These are phyloP conservation scores for Zenarchopterus dispar DNA, from an alignment of 2,797 vertebrate genomes.

Conservation along the genomic window DNA sequence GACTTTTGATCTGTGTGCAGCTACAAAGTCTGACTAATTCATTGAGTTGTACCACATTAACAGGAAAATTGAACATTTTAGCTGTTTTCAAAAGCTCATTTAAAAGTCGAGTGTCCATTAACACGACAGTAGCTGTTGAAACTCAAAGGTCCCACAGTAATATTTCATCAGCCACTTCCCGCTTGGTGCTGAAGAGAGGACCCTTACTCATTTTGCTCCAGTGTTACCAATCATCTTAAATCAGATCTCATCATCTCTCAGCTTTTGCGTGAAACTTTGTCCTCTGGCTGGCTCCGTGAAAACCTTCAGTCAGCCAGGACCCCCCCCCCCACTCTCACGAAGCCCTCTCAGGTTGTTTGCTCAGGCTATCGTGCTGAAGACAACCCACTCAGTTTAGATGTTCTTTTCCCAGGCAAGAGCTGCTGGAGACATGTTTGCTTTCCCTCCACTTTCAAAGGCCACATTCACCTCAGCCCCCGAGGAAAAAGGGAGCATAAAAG, in stretches of 20 bases:
- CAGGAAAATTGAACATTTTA: too few species aligned
- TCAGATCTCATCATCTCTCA: background rate
- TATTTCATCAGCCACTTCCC: too few species aligned
- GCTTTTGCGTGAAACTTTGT: constrained; percentile 25
- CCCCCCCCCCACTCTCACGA: constrained; percentile 33
- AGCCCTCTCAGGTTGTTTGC: constrained; percentile 77
- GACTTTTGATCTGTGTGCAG: too few species aligned
- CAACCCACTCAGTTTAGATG: constrained; percentile 72
- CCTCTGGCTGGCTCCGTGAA: constrained; percentile 39
- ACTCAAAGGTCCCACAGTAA: too few species aligned
- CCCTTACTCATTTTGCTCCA: background rate
- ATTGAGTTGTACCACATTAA: too few species aligned
- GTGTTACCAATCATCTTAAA: background rate
- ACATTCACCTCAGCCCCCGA: constrained; percentile 68
- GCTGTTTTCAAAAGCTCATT: too few species aligned
- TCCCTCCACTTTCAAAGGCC: constrained; percentile 74
- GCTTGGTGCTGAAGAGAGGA: background rate
- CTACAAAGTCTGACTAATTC: too few species aligned
- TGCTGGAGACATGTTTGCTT: constrained; percentile 75
- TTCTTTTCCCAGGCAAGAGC: constrained; percentile 79
- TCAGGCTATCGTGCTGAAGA: constrained; percentile 74
- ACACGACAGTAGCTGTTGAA: too few species aligned
- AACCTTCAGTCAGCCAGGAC: constrained; percentile 35
- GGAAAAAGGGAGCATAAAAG: constrained; percentile 45
- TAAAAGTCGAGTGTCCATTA: too few species aligned